These are phyloP conservation scores for Mallotus villosus DNA, from an alignment of 2,797 vertebrate genomes.

Conservation along the genomic window DNA sequence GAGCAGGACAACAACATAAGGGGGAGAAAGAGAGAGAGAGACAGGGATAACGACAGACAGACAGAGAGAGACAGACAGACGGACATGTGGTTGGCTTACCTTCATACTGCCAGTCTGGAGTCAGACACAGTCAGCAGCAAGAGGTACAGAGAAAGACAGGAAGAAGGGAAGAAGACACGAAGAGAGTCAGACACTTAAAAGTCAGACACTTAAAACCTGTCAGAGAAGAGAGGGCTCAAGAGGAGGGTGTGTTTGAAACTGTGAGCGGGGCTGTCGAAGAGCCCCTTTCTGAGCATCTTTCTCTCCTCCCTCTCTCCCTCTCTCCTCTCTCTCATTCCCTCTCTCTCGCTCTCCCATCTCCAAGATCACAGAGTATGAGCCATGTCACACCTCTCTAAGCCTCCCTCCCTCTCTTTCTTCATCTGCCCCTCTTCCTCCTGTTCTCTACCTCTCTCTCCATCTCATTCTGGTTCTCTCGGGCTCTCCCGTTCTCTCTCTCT, in stretches of 20 bases:
- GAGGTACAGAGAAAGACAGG: constrained; percentile 26
- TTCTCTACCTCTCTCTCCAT: too few species aligned
- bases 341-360: too few species aligned
- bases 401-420: too few species aligned
- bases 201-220: not conserved
- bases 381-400: too few species aligned
- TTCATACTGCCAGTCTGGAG: constrained; percentile 98
- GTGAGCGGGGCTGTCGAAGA: not conserved
- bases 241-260: not conserved
- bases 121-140: constrained; percentile 78
- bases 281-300: too few species aligned
- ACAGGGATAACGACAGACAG: too few species aligned
- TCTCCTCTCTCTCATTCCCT: too few species aligned
- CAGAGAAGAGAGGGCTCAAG: constrained; percentile 4
- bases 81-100: constrained; percentile 80
- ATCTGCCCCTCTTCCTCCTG: too few species aligned
- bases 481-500: too few species aligned
- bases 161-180: constrained; percentile 2
- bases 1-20: constrained; percentile 4
- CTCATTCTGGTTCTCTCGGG: too few species aligned
- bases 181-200: constrained; percentile 4
- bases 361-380: too few species aligned
- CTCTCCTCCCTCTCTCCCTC: too few species aligned
- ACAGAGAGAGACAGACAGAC: not conserved
- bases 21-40: constrained; percentile 11